phyloP scores from a whole-genome alignment of 2,113 vertebrate genomes.

The Tursiops truncatus region DNA sequence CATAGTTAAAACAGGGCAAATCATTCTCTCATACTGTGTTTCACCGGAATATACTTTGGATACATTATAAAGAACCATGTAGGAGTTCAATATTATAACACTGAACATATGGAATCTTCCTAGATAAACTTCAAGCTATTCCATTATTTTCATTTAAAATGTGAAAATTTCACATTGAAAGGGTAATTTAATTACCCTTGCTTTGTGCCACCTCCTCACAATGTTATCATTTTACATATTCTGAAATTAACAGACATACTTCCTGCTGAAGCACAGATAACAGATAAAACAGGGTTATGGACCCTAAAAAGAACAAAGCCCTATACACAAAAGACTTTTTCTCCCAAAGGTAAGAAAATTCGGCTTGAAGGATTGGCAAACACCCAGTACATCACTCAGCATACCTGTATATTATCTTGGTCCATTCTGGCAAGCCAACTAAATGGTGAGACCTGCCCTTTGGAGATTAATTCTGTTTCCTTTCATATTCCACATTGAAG shows the following conservation, averaged over 20 bases:
- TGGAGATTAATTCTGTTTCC: conserved; percentile 27
- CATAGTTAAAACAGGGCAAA: neutral
- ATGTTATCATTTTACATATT: conserved; percentile 25
- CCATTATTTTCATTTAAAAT: conserved; percentile 23
- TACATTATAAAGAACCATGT: conserved; percentile 6
- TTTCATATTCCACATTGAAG: conserved; percentile 20
- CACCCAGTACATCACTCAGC: neutral
- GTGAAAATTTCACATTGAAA: neutral
- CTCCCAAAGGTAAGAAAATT: conserved; percentile 3
- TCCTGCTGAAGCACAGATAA: neutral
- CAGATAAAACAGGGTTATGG: neutral
- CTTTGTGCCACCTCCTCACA: neutral
- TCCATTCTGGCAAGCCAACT: neutral
- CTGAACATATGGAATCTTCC: conserved; percentile 20
- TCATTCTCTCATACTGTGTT: neutral
- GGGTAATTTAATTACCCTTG: neutral
- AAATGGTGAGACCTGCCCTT: neutral
- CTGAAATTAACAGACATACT: neutral
- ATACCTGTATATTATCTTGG: neutral
- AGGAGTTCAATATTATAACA: conserved; percentile 32
- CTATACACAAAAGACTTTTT: neutral
- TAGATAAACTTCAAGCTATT: conserved; percentile 12
- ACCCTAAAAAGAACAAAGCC: conserved; percentile 36
- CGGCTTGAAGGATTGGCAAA: neutral
- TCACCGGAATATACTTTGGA: neutral